These are phyloP conservation scores for Chaenogobius annularis DNA, from an alignment of 2,113 vertebrate species.

Conservation along the genomic window DNA sequence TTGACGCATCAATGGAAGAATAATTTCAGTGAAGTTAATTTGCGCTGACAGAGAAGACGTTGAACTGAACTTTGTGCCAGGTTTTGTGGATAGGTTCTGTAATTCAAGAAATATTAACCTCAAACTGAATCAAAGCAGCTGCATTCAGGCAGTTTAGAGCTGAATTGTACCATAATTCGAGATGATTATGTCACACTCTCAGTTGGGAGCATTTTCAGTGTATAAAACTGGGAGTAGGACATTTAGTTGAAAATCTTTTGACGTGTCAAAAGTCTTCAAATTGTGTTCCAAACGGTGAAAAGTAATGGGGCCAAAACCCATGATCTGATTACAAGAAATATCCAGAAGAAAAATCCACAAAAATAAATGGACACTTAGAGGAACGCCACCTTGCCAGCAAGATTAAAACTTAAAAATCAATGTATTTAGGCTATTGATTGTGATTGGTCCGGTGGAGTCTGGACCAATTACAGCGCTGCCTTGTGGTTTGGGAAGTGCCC, in stretches of 20 bases:
- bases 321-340: neutral
- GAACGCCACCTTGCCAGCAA: no score
- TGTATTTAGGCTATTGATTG: no score
- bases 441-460: no score
- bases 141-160: neutral
- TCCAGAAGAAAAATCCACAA: neutral
- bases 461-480: no score
- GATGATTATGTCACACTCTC: neutral
- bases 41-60: neutral
- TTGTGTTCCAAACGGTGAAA: no score
- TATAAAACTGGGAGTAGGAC: no score
- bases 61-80: neutral
- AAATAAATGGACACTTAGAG: no score
- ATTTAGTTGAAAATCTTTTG: no score
- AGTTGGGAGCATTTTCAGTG: neutral
- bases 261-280: no score
- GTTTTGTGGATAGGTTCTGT: neutral
- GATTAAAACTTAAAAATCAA: no score
- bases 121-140: neutral
- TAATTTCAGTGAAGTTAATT: neutral
- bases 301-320: no score
- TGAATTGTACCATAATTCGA: neutral
- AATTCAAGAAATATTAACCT: neutral
- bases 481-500: no score
- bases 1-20: neutral